A percentile compares a stretch with the other conserved stretches of the same genome.
phyloP scores from a whole-genome alignment of 1,140 invertebrate genomes.

The Goniozus legneri region DNA sequence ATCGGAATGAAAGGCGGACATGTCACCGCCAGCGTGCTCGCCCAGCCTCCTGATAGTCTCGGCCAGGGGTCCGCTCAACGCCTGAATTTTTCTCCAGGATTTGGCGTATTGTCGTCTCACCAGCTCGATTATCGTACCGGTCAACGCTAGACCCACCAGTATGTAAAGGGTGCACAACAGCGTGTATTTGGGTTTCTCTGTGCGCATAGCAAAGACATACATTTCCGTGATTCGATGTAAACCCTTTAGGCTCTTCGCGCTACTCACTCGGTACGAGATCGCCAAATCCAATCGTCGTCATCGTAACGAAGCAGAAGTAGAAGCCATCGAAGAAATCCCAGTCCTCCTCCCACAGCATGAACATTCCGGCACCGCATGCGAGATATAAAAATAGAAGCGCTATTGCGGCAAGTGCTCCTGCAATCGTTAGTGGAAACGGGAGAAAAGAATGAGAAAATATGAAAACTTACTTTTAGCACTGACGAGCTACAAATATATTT shows the following conservation, averaged over 20 bases:
- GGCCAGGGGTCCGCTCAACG: slow-evolving; percentile 73
- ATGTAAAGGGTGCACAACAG: slow-evolving; percentile 88
- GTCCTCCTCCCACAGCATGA: slow-evolving; percentile 77
- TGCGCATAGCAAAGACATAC: slow-evolving; percentile 8
- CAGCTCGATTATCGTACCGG: slow-evolving; percentile 91
- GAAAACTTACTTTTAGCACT: no score
- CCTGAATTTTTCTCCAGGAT: slow-evolving; percentile 77
- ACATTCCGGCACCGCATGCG: slow-evolving; percentile 70
- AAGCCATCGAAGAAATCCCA: slow-evolving; percentile 92
- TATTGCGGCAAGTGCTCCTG: slow-evolving; percentile 65
- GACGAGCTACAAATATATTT: no score
- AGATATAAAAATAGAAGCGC: slow-evolving; percentile 73
- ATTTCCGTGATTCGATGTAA: no score
- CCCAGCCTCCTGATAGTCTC: slow-evolving; percentile 72
- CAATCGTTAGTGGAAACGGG: not conserved
- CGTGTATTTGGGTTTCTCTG: slow-evolving; percentile 84
- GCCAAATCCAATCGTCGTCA: slow-evolving; percentile 92
- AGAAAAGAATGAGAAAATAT: not conserved
- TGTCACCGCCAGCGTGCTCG: slow-evolving; percentile 70
- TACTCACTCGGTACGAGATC: slow-evolving; percentile 84
- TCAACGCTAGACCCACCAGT: slow-evolving; percentile 87
- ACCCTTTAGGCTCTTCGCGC: not conserved
- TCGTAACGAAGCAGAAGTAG: slow-evolving; percentile 92
- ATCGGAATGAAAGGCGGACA: slow-evolving; percentile 66
- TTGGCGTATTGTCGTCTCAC: slow-evolving; percentile 80